phyloP scores from a whole-genome alignment of 2,888 invertebrate species.

The Noctuana brunneofusca region DNA sequence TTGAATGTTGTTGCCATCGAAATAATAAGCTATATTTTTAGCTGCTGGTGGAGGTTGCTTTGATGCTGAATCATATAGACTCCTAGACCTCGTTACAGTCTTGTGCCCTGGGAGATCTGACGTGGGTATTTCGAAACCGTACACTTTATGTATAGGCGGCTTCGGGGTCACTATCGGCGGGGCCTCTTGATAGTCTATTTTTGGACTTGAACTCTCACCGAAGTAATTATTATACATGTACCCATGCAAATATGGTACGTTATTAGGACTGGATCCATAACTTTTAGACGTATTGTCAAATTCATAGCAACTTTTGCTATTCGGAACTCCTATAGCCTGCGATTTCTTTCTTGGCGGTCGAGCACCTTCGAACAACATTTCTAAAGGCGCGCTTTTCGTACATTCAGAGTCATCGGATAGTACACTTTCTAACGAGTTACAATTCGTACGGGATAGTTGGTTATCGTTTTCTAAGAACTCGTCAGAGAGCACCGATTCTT shows the following conservation, averaged over 20 bases:
- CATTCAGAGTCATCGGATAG: slow-evolving; percentile 90
- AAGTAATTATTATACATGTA: slow-evolving; percentile 81
- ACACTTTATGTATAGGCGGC: slow-evolving; percentile 61
- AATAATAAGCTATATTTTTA: slow-evolving; percentile 79
- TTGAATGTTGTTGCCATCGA: slow-evolving; percentile 74
- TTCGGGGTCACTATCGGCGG: slow-evolving; percentile 48
- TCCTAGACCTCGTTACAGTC: slow-evolving; percentile 74
- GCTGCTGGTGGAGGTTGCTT: slow-evolving; percentile 65
- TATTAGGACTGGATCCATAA: slow-evolving; percentile 85
- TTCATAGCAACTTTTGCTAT: slow-evolving; percentile 77
- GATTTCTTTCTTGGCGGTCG: slow-evolving; percentile 67
- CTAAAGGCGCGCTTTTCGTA: slow-evolving; percentile 90
- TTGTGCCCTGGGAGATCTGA: slow-evolving; percentile 64
- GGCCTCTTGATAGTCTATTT: slow-evolving; percentile 53
- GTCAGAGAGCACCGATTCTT: slow-evolving; percentile 90
- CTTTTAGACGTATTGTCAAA: slow-evolving; percentile 83
- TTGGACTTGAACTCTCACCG: slow-evolving; percentile 54
- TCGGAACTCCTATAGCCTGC: slow-evolving; percentile 58
- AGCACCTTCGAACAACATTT: slow-evolving; percentile 85
- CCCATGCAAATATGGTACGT: slow-evolving; percentile 76
- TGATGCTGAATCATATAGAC: slow-evolving; percentile 70
- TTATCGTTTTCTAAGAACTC: slow-evolving; percentile 83
- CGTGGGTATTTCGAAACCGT: slow-evolving; percentile 68
- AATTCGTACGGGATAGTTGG: slow-evolving; percentile 85
- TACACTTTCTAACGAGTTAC: slow-evolving; percentile 91